Evolutionary conservation across 1,140 invertebrate genomes (phyloP).

Genomic region (Drosophila sulfurigaster): DNA sequence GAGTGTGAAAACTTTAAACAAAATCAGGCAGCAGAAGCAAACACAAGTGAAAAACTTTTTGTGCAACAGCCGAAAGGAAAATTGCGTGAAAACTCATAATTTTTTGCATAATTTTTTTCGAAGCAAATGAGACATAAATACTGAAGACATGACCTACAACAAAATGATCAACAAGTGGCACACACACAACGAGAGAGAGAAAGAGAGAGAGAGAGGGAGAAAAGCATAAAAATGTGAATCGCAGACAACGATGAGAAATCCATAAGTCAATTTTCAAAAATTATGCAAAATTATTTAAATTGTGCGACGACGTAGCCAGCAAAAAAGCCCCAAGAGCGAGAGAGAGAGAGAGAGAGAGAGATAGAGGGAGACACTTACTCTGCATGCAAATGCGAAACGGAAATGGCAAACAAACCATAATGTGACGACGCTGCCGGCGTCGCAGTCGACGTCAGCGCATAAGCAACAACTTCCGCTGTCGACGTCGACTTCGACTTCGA

Average conservation of each 20-base stretch:
- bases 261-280: constrained; percentile 84
- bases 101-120: constrained; percentile 66
- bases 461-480: constrained; percentile 70
- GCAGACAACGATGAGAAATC: constrained; percentile 69
- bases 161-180: constrained; percentile 75
- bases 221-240: constrained; percentile 70
- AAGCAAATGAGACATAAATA: constrained; percentile 54
- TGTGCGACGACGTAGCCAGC: constrained; percentile 62
- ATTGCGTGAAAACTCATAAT: constrained; percentile 67
- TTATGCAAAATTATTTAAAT: constrained; percentile 85
- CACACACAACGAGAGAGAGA: constrained; percentile 15
- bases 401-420: constrained; percentile 84
- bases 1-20: constrained; percentile 67
- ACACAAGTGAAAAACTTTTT: constrained; percentile 56
- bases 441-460: constrained; percentile 43
- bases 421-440: constrained; percentile 64
- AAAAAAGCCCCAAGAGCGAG: constrained; percentile 61
- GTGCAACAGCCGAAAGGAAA: constrained; percentile 58
- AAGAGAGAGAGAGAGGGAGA: constrained; percentile 12
- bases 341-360: constrained; percentile 12
- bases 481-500: constrained; percentile 27
- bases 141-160: constrained; percentile 77
- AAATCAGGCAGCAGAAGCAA: neutral
- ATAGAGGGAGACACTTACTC: constrained; percentile 14
- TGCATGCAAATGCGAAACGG: constrained; percentile 80